Conservation (phyloP, 2,113 vertebrate species). For the Ptilorrhoa leucosticta region DNA sequence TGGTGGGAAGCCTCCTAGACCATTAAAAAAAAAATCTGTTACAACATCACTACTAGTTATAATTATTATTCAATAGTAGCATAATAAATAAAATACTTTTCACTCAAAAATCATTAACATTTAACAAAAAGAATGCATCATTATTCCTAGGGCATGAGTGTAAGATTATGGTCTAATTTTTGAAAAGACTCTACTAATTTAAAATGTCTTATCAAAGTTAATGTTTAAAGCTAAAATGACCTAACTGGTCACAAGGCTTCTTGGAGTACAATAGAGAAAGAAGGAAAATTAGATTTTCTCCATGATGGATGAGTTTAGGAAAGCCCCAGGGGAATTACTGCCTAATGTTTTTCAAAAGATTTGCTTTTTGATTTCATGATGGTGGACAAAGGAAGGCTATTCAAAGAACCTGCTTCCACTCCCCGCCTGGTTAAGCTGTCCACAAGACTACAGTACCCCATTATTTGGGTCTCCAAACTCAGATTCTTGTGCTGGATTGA, state of each 20-base stretch:
- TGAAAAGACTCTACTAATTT: conserved; percentile 4
- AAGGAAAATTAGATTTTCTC: conserved; percentile 48
- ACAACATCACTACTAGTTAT: not conserved
- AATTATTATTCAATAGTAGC: not conserved
- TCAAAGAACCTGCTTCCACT: conserved; percentile 22
- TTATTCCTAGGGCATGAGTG: not conserved
- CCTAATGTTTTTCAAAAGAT: conserved; percentile 38
- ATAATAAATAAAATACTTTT: not conserved
- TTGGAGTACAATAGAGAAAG: conserved; percentile 35
- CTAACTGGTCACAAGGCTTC: conserved; percentile 40
- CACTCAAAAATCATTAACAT: not conserved
- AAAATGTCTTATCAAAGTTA: conserved; percentile 9
- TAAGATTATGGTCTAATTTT: not conserved
- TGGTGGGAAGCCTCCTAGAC: not conserved
- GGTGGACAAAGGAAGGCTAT: conserved; percentile 33
- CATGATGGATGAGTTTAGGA: conserved; percentile 31
- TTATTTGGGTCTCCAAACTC: not conserved
- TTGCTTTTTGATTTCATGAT: conserved; percentile 44
- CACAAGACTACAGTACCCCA: conserved; percentile 11
- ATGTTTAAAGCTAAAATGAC: conserved; percentile 38
- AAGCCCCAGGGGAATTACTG: conserved; percentile 18
- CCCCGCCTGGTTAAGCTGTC: not conserved
- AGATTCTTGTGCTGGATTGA: not conserved
- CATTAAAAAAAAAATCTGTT: not conserved
- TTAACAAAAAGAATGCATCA: not conserved